Conservation (phyloP, 2,797 vertebrate genomes). For the Lacerta viridis region DNA sequence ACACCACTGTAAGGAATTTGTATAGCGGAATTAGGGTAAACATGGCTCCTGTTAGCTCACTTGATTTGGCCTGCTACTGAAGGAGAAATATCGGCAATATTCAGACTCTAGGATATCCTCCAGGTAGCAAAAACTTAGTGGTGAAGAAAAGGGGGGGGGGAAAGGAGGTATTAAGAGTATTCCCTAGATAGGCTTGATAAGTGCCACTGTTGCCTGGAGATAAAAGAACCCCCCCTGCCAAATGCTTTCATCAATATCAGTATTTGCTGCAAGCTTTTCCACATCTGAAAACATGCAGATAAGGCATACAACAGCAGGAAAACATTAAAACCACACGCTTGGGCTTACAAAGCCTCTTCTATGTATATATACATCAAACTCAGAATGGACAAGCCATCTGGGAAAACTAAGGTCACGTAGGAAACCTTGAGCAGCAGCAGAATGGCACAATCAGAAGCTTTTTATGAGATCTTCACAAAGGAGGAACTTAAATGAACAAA, state of each 20-base stretch:
- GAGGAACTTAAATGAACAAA: slow-evolving; percentile 51
- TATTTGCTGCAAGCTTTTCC: slow-evolving; percentile 61
- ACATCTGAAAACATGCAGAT: slow-evolving; percentile 62
- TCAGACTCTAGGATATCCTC: slow-evolving; percentile 28
- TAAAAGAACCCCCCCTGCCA: slow-evolving; percentile 39
- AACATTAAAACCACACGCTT: slow-evolving; percentile 70
- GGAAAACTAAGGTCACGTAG: slow-evolving; percentile 76
- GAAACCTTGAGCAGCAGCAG: slow-evolving; percentile 60
- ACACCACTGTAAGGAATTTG: slow-evolving; percentile 1
- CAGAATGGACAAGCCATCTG: slow-evolving; percentile 72
- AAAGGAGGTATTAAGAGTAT: neutral
- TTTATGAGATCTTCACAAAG: slow-evolving; percentile 62
- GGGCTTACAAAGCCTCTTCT: slow-evolving; percentile 74
- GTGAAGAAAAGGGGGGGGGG: neutral
- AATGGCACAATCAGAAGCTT: slow-evolving; percentile 49
- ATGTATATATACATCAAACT: slow-evolving; percentile 71
- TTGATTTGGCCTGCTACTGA: neutral
- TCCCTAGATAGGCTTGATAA: slow-evolving; percentile 46
- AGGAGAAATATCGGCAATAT: neutral
- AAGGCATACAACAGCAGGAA: slow-evolving; percentile 77
- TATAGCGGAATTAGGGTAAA: neutral
- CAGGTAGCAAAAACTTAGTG: slow-evolving; percentile 8
- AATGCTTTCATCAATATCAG: slow-evolving; percentile 49
- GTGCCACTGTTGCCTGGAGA: slow-evolving; percentile 25
- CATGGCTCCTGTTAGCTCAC: neutral